Conservation (phyloP, 2,888 invertebrate genomes). For the Amaurobius ferox region DNA sequence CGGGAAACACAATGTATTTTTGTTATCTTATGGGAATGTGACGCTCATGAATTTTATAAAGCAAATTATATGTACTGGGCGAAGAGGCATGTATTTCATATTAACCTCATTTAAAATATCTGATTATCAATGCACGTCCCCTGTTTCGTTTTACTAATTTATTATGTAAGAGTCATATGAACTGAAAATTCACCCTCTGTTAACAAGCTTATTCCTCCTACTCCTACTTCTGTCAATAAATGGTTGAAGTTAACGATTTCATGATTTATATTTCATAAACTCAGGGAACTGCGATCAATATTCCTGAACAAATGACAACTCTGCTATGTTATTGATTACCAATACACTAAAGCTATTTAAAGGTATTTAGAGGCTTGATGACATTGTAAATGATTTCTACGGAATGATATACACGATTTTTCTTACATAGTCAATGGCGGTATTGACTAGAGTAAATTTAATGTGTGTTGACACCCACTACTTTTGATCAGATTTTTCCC, state of each 20-base stretch:
- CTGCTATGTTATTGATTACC: conserved; percentile 56
- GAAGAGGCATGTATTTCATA: too few species aligned
- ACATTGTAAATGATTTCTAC: conserved; percentile 41
- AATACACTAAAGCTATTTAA: conserved; percentile 61
- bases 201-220: too few species aligned
- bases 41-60: too few species aligned
- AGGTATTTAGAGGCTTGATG: conserved; percentile 43
- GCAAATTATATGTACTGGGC: too few species aligned
- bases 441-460: conserved; percentile 36
- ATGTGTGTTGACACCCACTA: conserved; percentile 33
- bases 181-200: too few species aligned
- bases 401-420: conserved; percentile 39
- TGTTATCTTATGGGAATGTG: too few species aligned
- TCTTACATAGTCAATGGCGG: conserved; percentile 35
- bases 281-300: conserved; percentile 52
- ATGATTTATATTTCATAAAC: conserved; percentile 54
- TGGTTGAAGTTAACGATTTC: conserved; percentile 26
- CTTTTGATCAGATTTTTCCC: background rate
- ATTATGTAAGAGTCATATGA: too few species aligned
- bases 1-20: too few species aligned
- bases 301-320: conserved; percentile 46
- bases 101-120: too few species aligned
- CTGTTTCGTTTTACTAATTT: too few species aligned
- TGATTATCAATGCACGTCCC: too few species aligned
- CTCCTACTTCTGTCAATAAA: conserved; percentile 33